Base-by-base conservation (phyloP, 2,113 vertebrate genomes). In the Paraplagusia blochii region DNA sequence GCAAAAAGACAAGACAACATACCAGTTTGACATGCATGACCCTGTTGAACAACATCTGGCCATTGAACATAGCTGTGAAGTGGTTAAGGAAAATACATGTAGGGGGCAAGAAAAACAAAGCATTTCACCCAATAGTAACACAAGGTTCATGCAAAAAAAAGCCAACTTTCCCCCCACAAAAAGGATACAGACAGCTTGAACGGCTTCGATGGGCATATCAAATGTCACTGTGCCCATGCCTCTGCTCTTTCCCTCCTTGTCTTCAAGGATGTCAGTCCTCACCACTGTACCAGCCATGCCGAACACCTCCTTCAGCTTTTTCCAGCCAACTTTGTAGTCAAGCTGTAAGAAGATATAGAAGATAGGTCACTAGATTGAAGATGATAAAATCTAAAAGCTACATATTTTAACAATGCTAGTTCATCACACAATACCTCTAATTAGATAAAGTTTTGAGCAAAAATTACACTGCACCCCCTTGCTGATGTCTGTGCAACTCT, bases 181-280 rank as follows among this genome's bases (percentile, higher is more conserved):
- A 93, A 97, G 93, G 96, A 98, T 98, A 97, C 96, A 98, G 84
- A 98, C 94, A 79, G 96, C 95, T 74, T 99, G 97, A 61, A 98
- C 96, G 0, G 97, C 95, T 90, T 99, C 96, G 63, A 98, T 91
- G 11, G 97, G 93, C 85, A 96, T 91, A 47, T 99, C 96, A 45
- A 98, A 99, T 3, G 95, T 97, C 36, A 99, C 95, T 0, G 95
- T 98, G 83, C 94, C 97, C 63, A 98, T 98, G 39, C 97, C 97
- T 38, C 96, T 89, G 70, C 96, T 98, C 72, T 98, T 98, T 15
- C 96, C 97, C 4, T 99, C 95, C 78, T 98, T 98, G 87, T 99
- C 96, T 75, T 98, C 95, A 34, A 98, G 88, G 63, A 99, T 96
- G 83, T 99, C 95, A 0, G 95, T 86, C 36, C 97, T 88, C 14